Evolutionary conservation across 1,140 invertebrate genomes (phyloP), one percentile per base, ranked within the genome.

Genomic region (Aphelinus certus): DNA sequence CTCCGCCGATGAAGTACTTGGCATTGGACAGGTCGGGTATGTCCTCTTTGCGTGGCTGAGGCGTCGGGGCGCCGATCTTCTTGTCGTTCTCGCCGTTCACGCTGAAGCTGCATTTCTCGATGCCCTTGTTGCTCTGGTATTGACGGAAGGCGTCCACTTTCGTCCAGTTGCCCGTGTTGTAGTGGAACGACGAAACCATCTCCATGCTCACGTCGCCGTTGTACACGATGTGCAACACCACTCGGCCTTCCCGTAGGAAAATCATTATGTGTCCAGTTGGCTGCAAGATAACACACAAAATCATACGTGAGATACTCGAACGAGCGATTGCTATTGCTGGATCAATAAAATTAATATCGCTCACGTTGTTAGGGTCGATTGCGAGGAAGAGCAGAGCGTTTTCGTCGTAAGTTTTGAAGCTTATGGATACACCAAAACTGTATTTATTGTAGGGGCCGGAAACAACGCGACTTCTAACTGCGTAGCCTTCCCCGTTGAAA

Each of bases 331-430:
- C 58, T 2, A 42, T 43, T 68, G 58, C 26, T 67, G 79, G 68
- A 65, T 48, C 43, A 78, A 78, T 74, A 4, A 76, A 9, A 26
- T n/a, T 7, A 7, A 4, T 58, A 56, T 67, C 45, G 82, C 84
- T 87, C 81, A 92, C 91, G 77, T 92, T 92, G 10, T 89, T 88
- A 72, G 90, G 89, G 85, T 95, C 95, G 9, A 93, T 90, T 46
- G 95, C 93, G 56, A 97, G 87, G 83, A 98, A 96, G 0, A 98
- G 88, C 4, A 97, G 84, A 2, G 95, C 94, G 87, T 97, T 93
- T 83, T 96, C 94, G 86, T 97, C 96, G 78, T 93, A 93, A 0
- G 95, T 97, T 75, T 92, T 91, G 84, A 98, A 96, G 76, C 91
- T 92, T 61, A 98, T 90, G 10, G 92, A 91, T 1, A 98, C 89